Conservation (phyloP, 2,797 vertebrate genomes). For the Jordanella pulchra region DNA sequence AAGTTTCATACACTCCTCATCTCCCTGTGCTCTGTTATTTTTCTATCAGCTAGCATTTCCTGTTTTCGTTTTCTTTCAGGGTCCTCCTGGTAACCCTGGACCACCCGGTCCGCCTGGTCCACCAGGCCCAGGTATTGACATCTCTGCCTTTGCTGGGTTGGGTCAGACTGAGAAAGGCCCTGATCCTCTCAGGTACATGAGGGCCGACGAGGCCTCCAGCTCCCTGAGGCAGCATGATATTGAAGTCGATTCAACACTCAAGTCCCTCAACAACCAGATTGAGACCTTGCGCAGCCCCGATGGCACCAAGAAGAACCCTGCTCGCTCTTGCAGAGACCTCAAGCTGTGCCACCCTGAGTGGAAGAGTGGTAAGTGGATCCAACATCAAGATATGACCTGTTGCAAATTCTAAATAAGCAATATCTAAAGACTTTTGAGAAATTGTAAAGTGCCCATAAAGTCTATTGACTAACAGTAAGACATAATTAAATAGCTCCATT, state of each 20-base stretch:
- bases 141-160: constrained; percentile 94
- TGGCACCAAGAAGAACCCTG: constrained; percentile 93
- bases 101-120: constrained; percentile 95
- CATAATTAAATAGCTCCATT: not conserved
- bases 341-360: constrained; percentile 94
- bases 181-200: constrained; percentile 95
- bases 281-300: constrained; percentile 94
- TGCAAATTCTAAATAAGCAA: not conserved
- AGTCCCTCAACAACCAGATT: constrained; percentile 94
- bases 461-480: not conserved
- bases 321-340: constrained; percentile 93
- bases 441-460: no score
- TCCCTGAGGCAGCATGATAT: constrained; percentile 88
- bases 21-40: not conserved
- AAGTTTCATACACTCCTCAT: not conserved
- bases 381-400: constrained; percentile 4
- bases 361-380: constrained; percentile 89
- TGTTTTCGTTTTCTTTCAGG: constrained; percentile 71
- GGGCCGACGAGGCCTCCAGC: constrained; percentile 89
- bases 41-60: not conserved
- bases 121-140: constrained; percentile 95
- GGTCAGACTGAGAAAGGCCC: constrained; percentile 90
- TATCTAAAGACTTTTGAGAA: not conserved
- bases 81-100: constrained; percentile 91
- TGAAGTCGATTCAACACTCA: constrained; percentile 93